Conservation (phyloP, 1,140 invertebrate species). For the Mya arenaria region DNA sequence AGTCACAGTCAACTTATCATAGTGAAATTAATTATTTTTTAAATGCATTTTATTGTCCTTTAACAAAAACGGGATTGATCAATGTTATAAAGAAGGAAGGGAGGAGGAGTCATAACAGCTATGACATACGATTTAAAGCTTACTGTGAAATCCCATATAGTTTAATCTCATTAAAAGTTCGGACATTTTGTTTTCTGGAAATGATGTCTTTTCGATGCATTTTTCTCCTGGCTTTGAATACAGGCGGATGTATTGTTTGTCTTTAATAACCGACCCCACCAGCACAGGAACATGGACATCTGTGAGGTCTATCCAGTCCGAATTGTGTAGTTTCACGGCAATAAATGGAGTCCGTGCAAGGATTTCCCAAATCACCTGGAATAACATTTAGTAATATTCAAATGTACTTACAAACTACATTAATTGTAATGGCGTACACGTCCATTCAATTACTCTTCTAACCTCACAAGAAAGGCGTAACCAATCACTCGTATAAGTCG, state of each 20-base stretch:
- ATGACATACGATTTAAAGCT: not conserved
- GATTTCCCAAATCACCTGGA: not conserved
- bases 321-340: not conserved
- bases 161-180: conserved; percentile 36
- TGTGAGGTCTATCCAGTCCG: not conserved
- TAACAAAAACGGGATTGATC: not conserved
- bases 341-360: not conserved
- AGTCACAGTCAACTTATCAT: not conserved
- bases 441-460: no score
- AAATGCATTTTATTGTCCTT: not conserved
- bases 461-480: no score
- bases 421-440: no score
- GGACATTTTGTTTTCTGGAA: conserved; percentile 29
- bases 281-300: not conserved
- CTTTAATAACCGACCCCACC: not conserved
- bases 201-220: not conserved
- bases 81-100: not conserved
- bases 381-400: not conserved
- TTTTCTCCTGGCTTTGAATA: conserved; percentile 29
- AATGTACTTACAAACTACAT: no score
- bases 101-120: not conserved
- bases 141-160: conserved; percentile 4
- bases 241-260: not conserved
- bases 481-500: no score
- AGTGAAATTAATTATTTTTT: not conserved